phyloP scores from a whole-genome alignment of 2,797 vertebrate species.

The Apodemus agrarius region DNA sequence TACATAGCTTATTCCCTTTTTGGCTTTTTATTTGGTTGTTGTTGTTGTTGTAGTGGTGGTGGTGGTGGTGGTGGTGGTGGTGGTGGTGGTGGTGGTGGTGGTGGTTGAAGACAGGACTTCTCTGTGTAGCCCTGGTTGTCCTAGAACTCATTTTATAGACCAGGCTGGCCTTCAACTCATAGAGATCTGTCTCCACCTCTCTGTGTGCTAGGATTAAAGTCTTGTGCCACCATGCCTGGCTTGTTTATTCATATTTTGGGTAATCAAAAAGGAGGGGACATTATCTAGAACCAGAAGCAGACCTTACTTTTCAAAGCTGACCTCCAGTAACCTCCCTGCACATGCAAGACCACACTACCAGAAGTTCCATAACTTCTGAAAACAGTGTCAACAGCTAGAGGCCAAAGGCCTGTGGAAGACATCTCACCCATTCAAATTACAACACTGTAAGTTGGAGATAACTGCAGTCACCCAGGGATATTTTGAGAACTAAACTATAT shows the following conservation, averaged over 20 bases:
- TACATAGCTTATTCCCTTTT: neutral
- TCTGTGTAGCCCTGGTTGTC: neutral
- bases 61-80: too few species aligned
- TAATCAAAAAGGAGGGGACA: neutral
- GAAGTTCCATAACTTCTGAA: neutral
- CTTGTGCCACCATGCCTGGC: neutral
- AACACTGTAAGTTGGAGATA: neutral
- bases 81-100: too few species aligned
- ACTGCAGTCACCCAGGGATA: neutral
- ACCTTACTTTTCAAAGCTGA: neutral
- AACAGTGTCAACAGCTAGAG: neutral
- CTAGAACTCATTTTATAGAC: neutral
- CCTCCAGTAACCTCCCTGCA: neutral
- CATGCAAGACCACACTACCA: neutral
- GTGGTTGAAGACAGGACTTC: neutral
- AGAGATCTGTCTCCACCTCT: neutral
- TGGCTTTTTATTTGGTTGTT: neutral
- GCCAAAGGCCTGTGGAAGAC: neutral
- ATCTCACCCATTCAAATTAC: neutral
- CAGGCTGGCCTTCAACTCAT: neutral
- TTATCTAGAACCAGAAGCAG: neutral
- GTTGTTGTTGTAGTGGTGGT: neutral
- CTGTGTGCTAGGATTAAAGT: neutral
- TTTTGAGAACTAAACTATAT: constrained; percentile 16
- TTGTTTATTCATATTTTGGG: neutral